Evolutionary conservation across 2,113 vertebrate genomes (phyloP).

Genomic region (Xyrauchen texanus): DNA sequence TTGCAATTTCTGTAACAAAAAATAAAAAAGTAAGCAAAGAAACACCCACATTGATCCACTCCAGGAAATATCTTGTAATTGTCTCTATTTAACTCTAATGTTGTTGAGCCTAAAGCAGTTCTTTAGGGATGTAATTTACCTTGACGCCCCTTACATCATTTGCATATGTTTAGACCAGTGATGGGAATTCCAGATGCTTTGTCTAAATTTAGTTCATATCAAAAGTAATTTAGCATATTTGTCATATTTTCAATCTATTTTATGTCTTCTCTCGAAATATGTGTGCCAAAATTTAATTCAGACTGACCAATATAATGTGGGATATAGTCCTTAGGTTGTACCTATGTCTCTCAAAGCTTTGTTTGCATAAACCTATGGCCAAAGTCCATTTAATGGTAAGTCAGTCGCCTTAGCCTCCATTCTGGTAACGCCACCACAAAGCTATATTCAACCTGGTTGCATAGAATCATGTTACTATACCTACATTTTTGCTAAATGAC

Average conservation of each 20-base stretch:
- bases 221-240: background rate
- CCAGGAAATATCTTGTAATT: slow-evolving; percentile 10
- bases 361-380: too few relatives aligned
- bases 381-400: too few relatives aligned
- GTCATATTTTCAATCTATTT: background rate
- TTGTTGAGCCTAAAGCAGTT: slow-evolving; percentile 24
- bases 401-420: too few relatives aligned
- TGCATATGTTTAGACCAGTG: slow-evolving; percentile 10
- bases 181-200: background rate
- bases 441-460: too few relatives aligned
- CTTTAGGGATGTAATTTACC: slow-evolving; percentile 30
- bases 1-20: background rate
- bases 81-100: slow-evolving; percentile 30
- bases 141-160: slow-evolving; percentile 5
- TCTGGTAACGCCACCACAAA: too few relatives aligned
- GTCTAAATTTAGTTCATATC: slow-evolving; percentile 19
- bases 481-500: too few relatives aligned
- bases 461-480: too few relatives aligned
- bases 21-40: background rate
- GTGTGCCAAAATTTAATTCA: too few relatives aligned
- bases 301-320: background rate
- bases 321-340: too few relatives aligned
- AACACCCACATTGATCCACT: background rate
- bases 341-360: too few relatives aligned
- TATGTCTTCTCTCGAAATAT: background rate